Evolutionary conservation across 2,113 vertebrate genomes (phyloP).

Genomic region (Petrocephalus microphthalmus): DNA sequence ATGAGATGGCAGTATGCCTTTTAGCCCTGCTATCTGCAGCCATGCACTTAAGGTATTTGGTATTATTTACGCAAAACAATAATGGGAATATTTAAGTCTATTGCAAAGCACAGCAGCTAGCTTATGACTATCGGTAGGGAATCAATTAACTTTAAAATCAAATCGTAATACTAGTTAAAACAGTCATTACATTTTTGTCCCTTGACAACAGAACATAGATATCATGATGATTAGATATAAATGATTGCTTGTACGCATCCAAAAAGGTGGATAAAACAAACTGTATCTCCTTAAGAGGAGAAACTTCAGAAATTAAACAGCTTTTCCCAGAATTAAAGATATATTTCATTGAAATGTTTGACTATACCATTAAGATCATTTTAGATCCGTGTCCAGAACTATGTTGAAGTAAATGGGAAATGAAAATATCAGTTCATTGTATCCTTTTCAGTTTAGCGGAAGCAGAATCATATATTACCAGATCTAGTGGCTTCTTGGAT

Average conservation of each 20-base stretch:
- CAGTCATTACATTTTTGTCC: background rate
- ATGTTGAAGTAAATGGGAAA: background rate
- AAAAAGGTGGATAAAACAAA: background rate
- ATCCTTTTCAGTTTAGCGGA: background rate
- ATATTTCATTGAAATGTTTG: background rate
- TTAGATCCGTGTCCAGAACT: background rate
- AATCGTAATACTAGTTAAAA: background rate
- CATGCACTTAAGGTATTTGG: background rate
- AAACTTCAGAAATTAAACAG: background rate
- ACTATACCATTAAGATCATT: background rate
- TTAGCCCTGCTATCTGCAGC: background rate
- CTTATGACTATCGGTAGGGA: background rate
- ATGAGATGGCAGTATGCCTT: background rate
- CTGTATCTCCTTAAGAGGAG: background rate
- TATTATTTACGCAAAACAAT: background rate
- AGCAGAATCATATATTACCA: background rate
- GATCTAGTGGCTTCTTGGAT: background rate
- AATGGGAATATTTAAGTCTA: background rate
- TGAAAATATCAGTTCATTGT: background rate
- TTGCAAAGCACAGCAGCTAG: background rate
- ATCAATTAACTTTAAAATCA: background rate
- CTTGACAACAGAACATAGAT: background rate
- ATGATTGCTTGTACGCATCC: background rate
- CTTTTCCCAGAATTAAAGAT: background rate
- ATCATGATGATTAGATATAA: background rate